Conservation (phyloP, 2,797 vertebrate species). For the Zenarchopterus dispar region DNA sequence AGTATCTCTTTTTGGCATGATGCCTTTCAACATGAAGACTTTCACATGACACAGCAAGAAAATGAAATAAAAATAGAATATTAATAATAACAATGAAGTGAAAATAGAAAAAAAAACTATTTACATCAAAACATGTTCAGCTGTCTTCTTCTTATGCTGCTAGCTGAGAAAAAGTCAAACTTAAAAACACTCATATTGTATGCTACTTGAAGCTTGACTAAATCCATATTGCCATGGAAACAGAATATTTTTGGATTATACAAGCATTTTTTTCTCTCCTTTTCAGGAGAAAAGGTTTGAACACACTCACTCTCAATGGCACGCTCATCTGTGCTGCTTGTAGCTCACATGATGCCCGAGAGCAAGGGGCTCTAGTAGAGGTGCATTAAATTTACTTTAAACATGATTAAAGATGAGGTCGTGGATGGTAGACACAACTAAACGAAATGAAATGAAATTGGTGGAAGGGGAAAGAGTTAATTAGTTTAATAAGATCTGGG, state of each 20-base stretch:
- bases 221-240: slow-evolving; percentile 75
- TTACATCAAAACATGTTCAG: slow-evolving; percentile 24
- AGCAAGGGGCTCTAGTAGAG: slow-evolving; percentile 27
- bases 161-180: slow-evolving; percentile 53
- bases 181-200: slow-evolving; percentile 60
- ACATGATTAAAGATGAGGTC: slow-evolving; percentile 64
- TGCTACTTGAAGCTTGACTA: slow-evolving; percentile 70
- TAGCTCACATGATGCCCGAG: slow-evolving; percentile 33
- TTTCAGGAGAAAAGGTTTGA: slow-evolving; percentile 44
- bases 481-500: slow-evolving; percentile 79
- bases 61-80: too few relatives aligned
- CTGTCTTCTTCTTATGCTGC: slow-evolving; percentile 18
- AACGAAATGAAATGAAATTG: slow-evolving; percentile 70
- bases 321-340: slow-evolving; percentile 39
- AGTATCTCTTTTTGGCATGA: too few relatives aligned
- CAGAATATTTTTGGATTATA: slow-evolving; percentile 58
- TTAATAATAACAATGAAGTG: too few relatives aligned
- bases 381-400: slow-evolving; percentile 61
- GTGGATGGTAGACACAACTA: slow-evolving; percentile 37
- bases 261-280: slow-evolving; percentile 27
- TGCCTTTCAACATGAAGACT: too few relatives aligned
- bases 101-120: too few relatives aligned
- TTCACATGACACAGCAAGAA: too few relatives aligned
- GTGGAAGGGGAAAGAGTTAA: slow-evolving; percentile 69
- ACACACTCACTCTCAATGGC: slow-evolving; percentile 42